Conservation (phyloP, 53 echinoderm and acorn worm genomes). For the Stichopus horrens region DNA sequence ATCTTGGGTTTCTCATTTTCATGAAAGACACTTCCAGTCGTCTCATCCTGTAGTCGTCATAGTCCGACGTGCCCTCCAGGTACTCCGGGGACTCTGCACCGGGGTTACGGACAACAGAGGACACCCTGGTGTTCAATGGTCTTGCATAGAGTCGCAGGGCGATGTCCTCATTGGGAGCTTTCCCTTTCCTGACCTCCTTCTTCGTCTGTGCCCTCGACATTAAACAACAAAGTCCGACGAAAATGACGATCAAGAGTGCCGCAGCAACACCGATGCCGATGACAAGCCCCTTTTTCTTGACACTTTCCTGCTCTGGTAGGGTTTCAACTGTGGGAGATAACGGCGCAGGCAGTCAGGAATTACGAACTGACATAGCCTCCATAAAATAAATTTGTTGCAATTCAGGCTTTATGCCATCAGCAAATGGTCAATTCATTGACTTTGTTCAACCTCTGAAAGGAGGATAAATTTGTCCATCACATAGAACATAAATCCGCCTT, state of each 20-base stretch:
- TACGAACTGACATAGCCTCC: no score
- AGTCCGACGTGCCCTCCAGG: background rate
- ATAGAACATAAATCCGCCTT: no score
- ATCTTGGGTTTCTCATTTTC: background rate
- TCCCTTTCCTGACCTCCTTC: background rate
- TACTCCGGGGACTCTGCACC: background rate
- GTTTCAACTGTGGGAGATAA: no score
- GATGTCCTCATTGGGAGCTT: background rate
- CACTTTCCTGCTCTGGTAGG: no score
- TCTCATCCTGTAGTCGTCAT: constrained; percentile 18
- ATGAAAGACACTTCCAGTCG: background rate
- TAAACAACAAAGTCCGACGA: background rate
- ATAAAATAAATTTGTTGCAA: no score
- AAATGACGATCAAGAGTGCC: background rate
- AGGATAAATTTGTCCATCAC: no score
- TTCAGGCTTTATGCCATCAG: no score
- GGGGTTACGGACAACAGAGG: background rate
- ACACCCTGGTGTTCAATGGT: background rate
- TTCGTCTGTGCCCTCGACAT: background rate
- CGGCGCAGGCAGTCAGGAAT: no score
- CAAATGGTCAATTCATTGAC: no score
- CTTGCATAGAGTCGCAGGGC: background rate
- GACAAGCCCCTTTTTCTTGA: background rate
- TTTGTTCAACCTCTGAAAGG: no score
- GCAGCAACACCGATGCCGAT: background rate